Evolutionary conservation across 2,113 vertebrate species (phyloP), one percentile per base, ranked within the genome.

Genomic region (Labrus mixtus): DNA sequence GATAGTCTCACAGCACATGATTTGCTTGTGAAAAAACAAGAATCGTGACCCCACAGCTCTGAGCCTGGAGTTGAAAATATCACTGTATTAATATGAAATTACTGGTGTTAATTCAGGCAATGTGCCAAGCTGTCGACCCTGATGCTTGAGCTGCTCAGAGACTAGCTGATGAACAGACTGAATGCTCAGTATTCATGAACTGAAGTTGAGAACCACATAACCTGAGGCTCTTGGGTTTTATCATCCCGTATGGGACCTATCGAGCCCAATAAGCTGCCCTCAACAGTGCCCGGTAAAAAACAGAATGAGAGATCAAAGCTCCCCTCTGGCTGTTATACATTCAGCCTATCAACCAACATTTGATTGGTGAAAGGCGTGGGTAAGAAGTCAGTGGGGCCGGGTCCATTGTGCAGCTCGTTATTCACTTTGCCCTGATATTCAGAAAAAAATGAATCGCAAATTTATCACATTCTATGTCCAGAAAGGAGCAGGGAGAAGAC

Each of bases 281-380:
- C 66, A 69, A 81, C 83, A 63, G 84, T 76, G 76, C 48, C 58
- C 56, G 3, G 41, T 80, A 74, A 62, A 57, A 67, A 46, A 82
- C 71, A 82, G 82, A 83, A 89, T 78, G 17, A 25, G 20, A 73
- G 83, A 88, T 90, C 80, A 90, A 88, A 86, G 64, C 11, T 46
- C 17, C 3, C 46, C 37, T 25, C 25, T 78, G 67, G 48, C 29
- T 43, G 39, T 37, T 45, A 22, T 25, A 43, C 19, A 78, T 61
- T 78, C 72, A 37, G 10, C 54, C 43, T 61, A 51, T 51, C 48
- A 73, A 78, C 72, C 17, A 65, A 78, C 48, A 66, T 75, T 73
- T 80, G 78, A 81, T 60, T 41, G 20, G 37, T 66, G 25, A 58
- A 53, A 71, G 51, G 74, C 12, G 6, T 15, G 39, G 10, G 74